Base-by-base conservation (phyloP, 2,113 vertebrate species). In the Triplophysa rosa region DNA sequence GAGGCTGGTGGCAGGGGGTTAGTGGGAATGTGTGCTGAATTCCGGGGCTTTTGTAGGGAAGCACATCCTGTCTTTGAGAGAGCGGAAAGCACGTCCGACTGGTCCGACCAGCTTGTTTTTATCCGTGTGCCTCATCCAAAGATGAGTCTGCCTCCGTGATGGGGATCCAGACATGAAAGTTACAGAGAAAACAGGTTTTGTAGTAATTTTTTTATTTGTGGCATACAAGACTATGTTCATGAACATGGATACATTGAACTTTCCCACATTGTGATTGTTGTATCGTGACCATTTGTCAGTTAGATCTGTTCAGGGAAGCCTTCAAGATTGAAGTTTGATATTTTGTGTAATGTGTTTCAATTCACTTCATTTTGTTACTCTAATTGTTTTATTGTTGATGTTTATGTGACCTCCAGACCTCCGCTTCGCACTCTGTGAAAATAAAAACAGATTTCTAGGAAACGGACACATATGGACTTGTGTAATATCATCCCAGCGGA, bases 41-140 rank as follows among this genome's bases (percentile, higher is more conserved):
- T 74, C 58, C 45, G 37, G 58, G 40, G 40, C 56, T 63, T 42
- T 40, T 26, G 16, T 29, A 45, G 71, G 58, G 72, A 74, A 74
- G 72, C 72, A 74, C 40, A 62, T 74, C 72, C 72, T 74, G 72
- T 17, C 58, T 62, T 63, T 63, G 58, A 74, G 47, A 63, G 4
- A 1, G 72, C 23, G 72, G 72, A 74, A 74, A 61, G 72, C 58
- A 63, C 9, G 59, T 62, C 37, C 40, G 19, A 74, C 72, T 62
- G 56, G 70, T 73, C 54, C 3, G 21, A 59, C 70, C 70, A 24
- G 70, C 56, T 73, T 29, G 14, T 14, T 3, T 3, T 73, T 26
- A 74, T 74, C 21, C 58, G 6, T 47, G 40, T 49, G 72, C 23
- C 23, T 0, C 19, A 17, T 74, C 40, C 9, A 16, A 74, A n/a